A percentile compares a stretch with the other conserved stretches of the same genome.
Evolutionary conservation across 2,113 vertebrate genomes (phyloP).

Genomic region (Alexandromys fortis): DNA sequence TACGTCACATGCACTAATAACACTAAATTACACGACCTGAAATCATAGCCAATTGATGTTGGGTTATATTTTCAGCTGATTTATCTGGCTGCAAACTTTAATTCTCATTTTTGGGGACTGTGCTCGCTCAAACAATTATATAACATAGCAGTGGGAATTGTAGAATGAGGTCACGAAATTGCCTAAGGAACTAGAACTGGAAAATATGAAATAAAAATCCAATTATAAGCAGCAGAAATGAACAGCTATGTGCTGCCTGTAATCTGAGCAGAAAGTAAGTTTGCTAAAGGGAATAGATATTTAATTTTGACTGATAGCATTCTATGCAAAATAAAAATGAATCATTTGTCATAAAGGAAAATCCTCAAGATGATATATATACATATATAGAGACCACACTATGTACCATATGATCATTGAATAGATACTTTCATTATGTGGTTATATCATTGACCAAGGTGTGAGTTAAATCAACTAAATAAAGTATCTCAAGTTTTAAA

Average conservation of each 20-base stretch:
- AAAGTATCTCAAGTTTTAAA: constrained; percentile 46
- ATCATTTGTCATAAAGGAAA: not conserved
- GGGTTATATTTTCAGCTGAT: constrained; percentile 15
- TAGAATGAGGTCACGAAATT: constrained; percentile 54
- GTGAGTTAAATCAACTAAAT: constrained; percentile 54
- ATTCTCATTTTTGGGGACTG: not conserved
- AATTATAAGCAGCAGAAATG: constrained; percentile 37
- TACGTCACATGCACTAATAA: not conserved
- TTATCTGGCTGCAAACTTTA: constrained; percentile 16
- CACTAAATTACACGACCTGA: not conserved
- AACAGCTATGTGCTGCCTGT: not conserved
- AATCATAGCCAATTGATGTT: constrained; percentile 15
- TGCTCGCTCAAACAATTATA: constrained; percentile 33
- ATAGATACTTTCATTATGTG: constrained; percentile 18
- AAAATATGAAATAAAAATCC: constrained; percentile 38
- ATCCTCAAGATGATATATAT: not conserved
- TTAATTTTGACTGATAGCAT: not conserved
- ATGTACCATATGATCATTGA: not conserved
- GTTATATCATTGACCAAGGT: constrained; percentile 24
- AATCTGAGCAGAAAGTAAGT: constrained; percentile 19
- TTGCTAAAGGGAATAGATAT: not conserved
- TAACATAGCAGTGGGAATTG: not conserved
- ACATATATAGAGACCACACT: not conserved
- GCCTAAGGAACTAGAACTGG: constrained; percentile 41
- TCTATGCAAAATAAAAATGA: not conserved